Evolutionary conservation across 2,113 vertebrate genomes (phyloP).

Genomic region (Desmodus rotundus): DNA sequence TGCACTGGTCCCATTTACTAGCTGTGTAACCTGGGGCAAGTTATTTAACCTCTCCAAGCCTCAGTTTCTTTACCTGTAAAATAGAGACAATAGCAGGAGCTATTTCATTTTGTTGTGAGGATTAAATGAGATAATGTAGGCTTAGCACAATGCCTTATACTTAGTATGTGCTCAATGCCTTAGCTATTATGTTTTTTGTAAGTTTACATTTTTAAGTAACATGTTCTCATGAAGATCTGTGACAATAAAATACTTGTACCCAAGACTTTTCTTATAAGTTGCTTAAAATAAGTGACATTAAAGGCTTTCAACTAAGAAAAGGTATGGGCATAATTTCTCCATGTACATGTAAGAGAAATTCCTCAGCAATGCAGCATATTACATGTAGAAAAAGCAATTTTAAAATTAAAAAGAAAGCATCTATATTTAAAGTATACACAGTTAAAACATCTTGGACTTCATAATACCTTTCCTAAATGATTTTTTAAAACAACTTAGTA

Average conservation of each 20-base stretch:
- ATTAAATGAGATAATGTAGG: slow-evolving; percentile 49
- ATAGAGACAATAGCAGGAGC: slow-evolving; percentile 59
- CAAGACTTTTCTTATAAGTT: neutral
- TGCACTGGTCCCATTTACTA: slow-evolving; percentile 55
- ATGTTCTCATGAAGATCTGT: slow-evolving; percentile 7
- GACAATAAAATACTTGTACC: neutral
- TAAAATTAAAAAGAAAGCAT: neutral
- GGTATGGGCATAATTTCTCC: neutral
- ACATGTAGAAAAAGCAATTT: slow-evolving; percentile 6
- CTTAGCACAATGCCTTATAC: slow-evolving; percentile 25
- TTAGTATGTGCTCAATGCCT: neutral
- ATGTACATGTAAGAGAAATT: neutral
- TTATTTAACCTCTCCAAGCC: slow-evolving; percentile 65
- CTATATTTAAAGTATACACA: neutral
- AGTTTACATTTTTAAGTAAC: slow-evolving; percentile 36
- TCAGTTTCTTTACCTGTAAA: slow-evolving; percentile 67
- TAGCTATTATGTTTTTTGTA: slow-evolving; percentile 10
- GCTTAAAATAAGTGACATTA: slow-evolving; percentile 25
- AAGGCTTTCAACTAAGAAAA: slow-evolving; percentile 20
- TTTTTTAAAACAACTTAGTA: neutral
- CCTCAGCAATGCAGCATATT: neutral
- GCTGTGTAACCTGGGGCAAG: slow-evolving; percentile 58
- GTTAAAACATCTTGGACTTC: slow-evolving; percentile 4
- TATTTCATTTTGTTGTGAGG: slow-evolving; percentile 39
- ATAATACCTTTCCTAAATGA: slow-evolving; percentile 3